phyloP scores from a whole-genome alignment of 2,113 vertebrate species.

The Maccullochella peelii region DNA sequence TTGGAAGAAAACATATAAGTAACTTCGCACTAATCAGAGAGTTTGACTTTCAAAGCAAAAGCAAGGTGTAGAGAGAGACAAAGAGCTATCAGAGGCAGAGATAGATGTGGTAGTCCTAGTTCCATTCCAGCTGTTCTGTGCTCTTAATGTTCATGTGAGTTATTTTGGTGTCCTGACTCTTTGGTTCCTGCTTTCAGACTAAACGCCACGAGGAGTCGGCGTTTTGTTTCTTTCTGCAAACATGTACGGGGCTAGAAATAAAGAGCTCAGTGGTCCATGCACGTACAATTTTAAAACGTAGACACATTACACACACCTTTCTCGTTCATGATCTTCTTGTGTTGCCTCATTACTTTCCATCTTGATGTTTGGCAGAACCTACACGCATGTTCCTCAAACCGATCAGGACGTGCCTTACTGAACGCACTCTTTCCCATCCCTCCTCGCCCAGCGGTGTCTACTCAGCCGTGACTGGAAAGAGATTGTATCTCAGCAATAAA shows the following conservation, averaged over 20 bases:
- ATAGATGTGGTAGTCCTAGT: conserved; percentile 5
- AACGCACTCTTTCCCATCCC: conserved; percentile 23
- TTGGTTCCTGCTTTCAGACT: conserved; percentile 21
- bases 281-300: conserved; percentile 1
- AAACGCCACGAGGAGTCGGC: not conserved
- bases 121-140: conserved; percentile 62
- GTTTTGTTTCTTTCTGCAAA: conserved; percentile 18
- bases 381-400: conserved; percentile 22
- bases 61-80: not conserved
- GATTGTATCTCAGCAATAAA: conserved; percentile 74
- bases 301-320: not conserved
- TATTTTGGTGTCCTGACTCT: conserved; percentile 38
- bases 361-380: conserved; percentile 16
- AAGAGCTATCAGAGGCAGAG: not conserved
- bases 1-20: conserved; percentile 27
- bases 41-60: conserved; percentile 20
- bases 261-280: conserved; percentile 35
- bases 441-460: conserved; percentile 2
- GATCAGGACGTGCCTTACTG: conserved; percentile 70
- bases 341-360: conserved; percentile 26
- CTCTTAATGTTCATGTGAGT: conserved; percentile 38
- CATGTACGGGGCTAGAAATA: conserved; percentile 64
- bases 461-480: conserved; percentile 39
- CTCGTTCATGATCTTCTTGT: not conserved
- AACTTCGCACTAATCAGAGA: conserved; percentile 35